phyloP scores from a whole-genome alignment of 1,140 invertebrate species.

The Zaprionus camerounensis region DNA sequence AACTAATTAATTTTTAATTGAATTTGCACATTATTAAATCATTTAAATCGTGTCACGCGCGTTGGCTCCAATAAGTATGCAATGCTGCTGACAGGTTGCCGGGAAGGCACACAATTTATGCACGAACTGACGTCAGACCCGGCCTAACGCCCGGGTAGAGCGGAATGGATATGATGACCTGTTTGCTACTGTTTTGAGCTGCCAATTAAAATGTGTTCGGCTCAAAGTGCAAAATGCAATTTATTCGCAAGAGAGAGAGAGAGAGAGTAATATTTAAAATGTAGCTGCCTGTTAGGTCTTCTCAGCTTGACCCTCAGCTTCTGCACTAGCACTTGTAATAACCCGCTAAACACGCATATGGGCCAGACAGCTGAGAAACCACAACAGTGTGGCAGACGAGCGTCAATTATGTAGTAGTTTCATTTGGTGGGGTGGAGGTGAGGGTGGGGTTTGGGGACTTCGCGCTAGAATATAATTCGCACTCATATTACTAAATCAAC shows the following conservation, averaged over 20 bases:
- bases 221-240: conserved; percentile 65
- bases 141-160: not conserved
- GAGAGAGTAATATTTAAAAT: too few species aligned
- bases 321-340: not conserved
- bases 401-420: conserved; percentile 26
- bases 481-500: conserved; percentile 67
- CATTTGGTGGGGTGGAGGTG: too few species aligned
- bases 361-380: conserved; percentile 48
- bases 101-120: conserved; percentile 60
- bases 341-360: conserved; percentile 10
- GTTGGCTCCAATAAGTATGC: conserved; percentile 38
- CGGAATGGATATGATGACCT: not conserved
- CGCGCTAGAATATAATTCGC: conserved; percentile 23
- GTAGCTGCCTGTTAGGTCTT: not conserved
- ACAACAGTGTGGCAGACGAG: conserved; percentile 49
- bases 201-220: conserved; percentile 64
- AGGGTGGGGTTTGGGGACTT: not conserved
- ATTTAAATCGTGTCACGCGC: conserved; percentile 71
- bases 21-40: conserved; percentile 72
- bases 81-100: conserved; percentile 67
- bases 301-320: conserved; percentile 42
- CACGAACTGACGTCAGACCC: conserved; percentile 49
- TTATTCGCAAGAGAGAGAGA: conserved; percentile 35
- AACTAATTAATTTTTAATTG: conserved; percentile 77
- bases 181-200: conserved; percentile 47